These are phyloP conservation scores for Cynodonichthys magdalenae DNA, from an alignment of 2,797 vertebrate species.

Conservation along the genomic window DNA sequence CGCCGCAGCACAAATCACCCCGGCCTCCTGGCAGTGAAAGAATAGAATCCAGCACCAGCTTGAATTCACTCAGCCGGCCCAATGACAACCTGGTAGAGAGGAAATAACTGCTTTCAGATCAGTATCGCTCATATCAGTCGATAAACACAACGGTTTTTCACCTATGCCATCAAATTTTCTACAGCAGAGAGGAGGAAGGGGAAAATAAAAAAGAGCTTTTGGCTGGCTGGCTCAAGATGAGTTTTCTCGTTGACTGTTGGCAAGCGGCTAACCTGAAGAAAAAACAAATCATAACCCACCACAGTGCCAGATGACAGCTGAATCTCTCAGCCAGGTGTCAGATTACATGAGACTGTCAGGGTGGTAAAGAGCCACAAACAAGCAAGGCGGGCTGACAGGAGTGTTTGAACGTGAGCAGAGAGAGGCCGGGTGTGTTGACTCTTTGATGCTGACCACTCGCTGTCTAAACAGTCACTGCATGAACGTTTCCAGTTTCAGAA, in stretches of 20 bases:
- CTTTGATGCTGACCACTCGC: background rate
- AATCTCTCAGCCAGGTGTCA: slow-evolving; percentile 39
- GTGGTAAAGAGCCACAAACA: slow-evolving; percentile 16
- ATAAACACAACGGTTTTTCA: slow-evolving; percentile 66
- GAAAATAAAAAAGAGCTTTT: slow-evolving; percentile 26
- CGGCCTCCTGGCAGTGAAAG: slow-evolving; percentile 60
- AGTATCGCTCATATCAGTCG: slow-evolving; percentile 70
- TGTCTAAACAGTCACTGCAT: slow-evolving; percentile 1
- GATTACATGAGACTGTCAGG: slow-evolving; percentile 31
- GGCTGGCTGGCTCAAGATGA: slow-evolving; percentile 43
- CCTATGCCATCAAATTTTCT: slow-evolving; percentile 49
- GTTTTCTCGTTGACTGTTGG: slow-evolving; percentile 33
- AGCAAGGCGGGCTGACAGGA: slow-evolving; percentile 4
- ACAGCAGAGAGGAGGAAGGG: slow-evolving; percentile 22
- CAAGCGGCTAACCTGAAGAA: slow-evolving; percentile 43
- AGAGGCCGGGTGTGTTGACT: background rate
- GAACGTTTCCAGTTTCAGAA: background rate
- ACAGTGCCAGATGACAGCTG: slow-evolving; percentile 35
- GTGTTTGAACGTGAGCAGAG: background rate
- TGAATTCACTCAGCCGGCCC: slow-evolving; percentile 61
- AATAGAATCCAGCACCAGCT: slow-evolving; percentile 57
- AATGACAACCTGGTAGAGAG: slow-evolving; percentile 63
- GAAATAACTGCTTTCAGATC: slow-evolving; percentile 74
- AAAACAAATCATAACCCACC: slow-evolving; percentile 46
- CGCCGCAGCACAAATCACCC: slow-evolving; percentile 65